A percentile compares a stretch with the other conserved stretches of the same genome.
These are phyloP conservation scores for Drepana falcataria DNA, from an alignment of 2,888 invertebrate genomes.

Conservation along the genomic window DNA sequence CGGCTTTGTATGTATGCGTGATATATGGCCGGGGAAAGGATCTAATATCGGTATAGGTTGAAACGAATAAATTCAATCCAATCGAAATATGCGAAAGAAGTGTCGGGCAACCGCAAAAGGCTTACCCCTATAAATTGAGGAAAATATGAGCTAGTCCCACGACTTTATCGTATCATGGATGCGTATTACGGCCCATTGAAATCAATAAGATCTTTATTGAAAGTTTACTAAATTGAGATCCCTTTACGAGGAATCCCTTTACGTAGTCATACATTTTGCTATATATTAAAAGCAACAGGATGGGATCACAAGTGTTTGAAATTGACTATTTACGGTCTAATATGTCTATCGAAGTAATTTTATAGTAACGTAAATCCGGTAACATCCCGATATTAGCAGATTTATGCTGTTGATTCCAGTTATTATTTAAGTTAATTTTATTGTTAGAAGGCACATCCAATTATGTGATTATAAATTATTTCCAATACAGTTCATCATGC, in stretches of 20 bases:
- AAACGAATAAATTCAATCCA: constrained; percentile 50
- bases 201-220: constrained; percentile 68
- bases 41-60: constrained; percentile 34
- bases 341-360: not conserved
- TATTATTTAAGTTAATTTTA: no score
- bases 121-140: constrained; percentile 58
- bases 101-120: constrained; percentile 55
- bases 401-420: no score
- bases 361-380: no score
- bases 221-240: constrained; percentile 54
- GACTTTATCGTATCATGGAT: constrained; percentile 56
- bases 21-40: constrained; percentile 29
- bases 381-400: no score
- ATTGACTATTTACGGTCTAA: not conserved
- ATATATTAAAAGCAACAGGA: constrained; percentile 13
- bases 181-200: constrained; percentile 63
- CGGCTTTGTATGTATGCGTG: constrained; percentile 4
- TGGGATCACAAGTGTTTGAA: not conserved
- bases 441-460: no score
- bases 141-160: constrained; percentile 53
- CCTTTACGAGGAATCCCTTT: constrained; percentile 18
- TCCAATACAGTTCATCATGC: no score
- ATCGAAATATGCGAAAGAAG: constrained; percentile 53
- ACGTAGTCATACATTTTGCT: constrained; percentile 5
- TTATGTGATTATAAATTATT: no score